Conservation (phyloP, 2,888 invertebrate genomes). For the Augochlorella aurata region DNA sequence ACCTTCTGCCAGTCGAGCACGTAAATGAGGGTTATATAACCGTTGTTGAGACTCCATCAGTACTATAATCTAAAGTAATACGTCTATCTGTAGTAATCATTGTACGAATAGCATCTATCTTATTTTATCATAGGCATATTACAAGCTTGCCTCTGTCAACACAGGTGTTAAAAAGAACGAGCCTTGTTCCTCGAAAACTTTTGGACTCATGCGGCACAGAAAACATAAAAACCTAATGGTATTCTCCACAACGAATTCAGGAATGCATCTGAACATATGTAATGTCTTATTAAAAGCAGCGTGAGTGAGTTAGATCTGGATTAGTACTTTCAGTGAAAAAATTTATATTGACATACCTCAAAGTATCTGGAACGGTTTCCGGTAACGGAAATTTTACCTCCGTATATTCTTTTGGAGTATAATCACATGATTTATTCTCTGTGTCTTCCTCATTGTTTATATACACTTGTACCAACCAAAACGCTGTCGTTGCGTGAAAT, state of each 20-base stretch:
- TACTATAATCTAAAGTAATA: conserved; percentile 84
- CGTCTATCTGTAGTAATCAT: conserved; percentile 2
- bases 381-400: conserved; percentile 86
- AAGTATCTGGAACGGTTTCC: conserved; percentile 86
- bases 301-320: neutral
- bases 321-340: neutral
- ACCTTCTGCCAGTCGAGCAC: conserved; percentile 94
- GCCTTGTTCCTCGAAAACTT: conserved; percentile 87
- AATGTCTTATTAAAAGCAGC: conserved; percentile 11
- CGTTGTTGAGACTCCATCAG: conserved; percentile 93
- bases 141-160: conserved; percentile 84
- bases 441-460: conserved; percentile 80
- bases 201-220: conserved; percentile 86
- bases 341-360: conserved; percentile 83
- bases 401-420: conserved; percentile 85
- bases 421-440: conserved; percentile 77
- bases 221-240: conserved; percentile 91
- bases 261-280: conserved; percentile 87
- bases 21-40: conserved; percentile 95
- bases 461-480: conserved; percentile 94
- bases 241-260: conserved; percentile 95
- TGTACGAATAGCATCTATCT: conserved; percentile 2
- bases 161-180: conserved; percentile 86
- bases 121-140: neutral
- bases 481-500: conserved; percentile 91